Base-by-base conservation (phyloP, 1,140 invertebrate species). In the Planococcus citri region DNA sequence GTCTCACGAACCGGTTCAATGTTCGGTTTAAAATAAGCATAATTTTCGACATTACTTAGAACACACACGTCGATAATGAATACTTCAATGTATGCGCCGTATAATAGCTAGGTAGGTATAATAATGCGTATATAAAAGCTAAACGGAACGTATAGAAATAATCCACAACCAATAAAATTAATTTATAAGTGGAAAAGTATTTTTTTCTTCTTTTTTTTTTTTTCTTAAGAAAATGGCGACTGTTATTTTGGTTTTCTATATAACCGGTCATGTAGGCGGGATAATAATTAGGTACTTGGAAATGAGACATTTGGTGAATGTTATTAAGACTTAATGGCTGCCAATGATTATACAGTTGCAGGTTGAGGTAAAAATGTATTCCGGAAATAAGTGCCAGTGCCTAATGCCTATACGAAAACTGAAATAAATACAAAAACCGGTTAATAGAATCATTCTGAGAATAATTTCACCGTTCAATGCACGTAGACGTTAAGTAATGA, bases 271-370 rank as follows among this genome's bases (percentile, higher is more conserved):
- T 51, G 41, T 51, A 51, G 41, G 41, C 41, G 41, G 41, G 41
- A 3, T 51, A 51, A 51, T 51, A 51, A 51, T 51, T 51, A 37
- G n/a, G n/a, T 37, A 51, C 41, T 51, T 51, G 41, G 41, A 64
- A 64, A 64, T 27, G 10, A 64, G 20, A 64, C 60, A 64, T 64
- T 64, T 64, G 10, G 60, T 24, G 60, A 64, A 64, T 64, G 60
- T 25, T 64, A 64, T 64, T 64, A 64, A 64, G 60, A 64, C 10
- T 64, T 64, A 64, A 64, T 64, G 60, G 60, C 22, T 64, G 8
- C 60, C 25, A 20, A 64, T 27, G 60, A 21, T 25, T 27, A 17
- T n/a, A n/a, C n/a, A n/a, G 22, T 25, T 64, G 24, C 21, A 25
- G 21, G 17, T 58, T 58, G 21, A 58, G 17, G 17, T 58, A 58